Conservation (phyloP, 2,888 invertebrate genomes). For the Theodoxus fluviatilis region DNA sequence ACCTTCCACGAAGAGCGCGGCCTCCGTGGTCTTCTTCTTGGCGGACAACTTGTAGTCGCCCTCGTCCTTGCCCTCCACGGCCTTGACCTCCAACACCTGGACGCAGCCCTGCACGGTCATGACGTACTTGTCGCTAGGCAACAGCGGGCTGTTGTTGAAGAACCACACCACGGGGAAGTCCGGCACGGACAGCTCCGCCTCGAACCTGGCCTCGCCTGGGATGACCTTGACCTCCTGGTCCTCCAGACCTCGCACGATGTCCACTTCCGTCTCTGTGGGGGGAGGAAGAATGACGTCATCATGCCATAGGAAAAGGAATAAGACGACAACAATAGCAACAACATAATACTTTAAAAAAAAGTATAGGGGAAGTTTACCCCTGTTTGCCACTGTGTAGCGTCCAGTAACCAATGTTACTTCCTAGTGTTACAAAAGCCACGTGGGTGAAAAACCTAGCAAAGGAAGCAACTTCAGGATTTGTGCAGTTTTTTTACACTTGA, state of each 20-base stretch:
- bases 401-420: too few species aligned
- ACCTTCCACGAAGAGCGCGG: conserved; percentile 61
- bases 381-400: too few species aligned
- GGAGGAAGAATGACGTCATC: too few species aligned
- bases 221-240: conserved; percentile 56
- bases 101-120: conserved; percentile 53
- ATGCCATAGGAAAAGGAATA: too few species aligned
- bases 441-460: too few species aligned
- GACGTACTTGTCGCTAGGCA: conserved; percentile 65
- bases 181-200: conserved; percentile 83
- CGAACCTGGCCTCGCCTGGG: conserved; percentile 67
- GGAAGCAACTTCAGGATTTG: too few species aligned
- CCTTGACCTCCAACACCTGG: conserved; percentile 53
- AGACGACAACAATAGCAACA: too few species aligned
- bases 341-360: too few species aligned
- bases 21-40: conserved; percentile 56
- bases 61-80: conserved; percentile 56
- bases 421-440: too few species aligned
- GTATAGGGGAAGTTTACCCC: too few species aligned
- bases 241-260: conserved; percentile 55
- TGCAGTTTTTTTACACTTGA: too few species aligned
- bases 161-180: conserved; percentile 70
- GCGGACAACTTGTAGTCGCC: conserved; percentile 54
- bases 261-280: conserved; percentile 55
- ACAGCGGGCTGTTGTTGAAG: conserved; percentile 89